Evolutionary conservation across 2,113 vertebrate species (phyloP).

Genomic region (Oryzias curvinotus): DNA sequence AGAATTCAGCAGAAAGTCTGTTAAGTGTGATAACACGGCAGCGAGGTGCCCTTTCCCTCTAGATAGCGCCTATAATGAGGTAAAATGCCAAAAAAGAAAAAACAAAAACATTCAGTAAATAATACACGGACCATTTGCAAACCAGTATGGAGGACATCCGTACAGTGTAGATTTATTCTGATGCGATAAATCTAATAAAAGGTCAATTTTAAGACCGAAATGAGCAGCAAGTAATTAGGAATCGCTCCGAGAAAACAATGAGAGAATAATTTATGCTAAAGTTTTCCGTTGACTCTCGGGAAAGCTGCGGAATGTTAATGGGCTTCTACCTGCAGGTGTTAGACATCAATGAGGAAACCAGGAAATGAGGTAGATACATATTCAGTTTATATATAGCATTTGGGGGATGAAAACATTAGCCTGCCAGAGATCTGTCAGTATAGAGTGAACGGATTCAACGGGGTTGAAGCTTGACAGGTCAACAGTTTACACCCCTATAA

Average conservation of each 20-base stretch:
- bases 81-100: slow-evolving; percentile 23
- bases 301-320: slow-evolving; percentile 53
- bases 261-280: slow-evolving; percentile 63
- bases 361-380: slow-evolving; percentile 53
- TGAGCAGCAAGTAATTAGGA: slow-evolving; percentile 76
- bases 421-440: slow-evolving; percentile 21
- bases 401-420: slow-evolving; percentile 43
- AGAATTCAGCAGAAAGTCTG: slow-evolving; percentile 30
- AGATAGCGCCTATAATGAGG: slow-evolving; percentile 58
- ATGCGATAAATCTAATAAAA: slow-evolving; percentile 77
- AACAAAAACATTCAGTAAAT: slow-evolving; percentile 68
- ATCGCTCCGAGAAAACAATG: slow-evolving; percentile 73
- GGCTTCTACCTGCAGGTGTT: slow-evolving; percentile 51
- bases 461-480: slow-evolving; percentile 9
- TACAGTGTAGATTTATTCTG: slow-evolving; percentile 77
- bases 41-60: slow-evolving; percentile 56
- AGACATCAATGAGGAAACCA: slow-evolving; percentile 38
- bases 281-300: slow-evolving; percentile 43
- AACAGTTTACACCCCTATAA: slow-evolving; percentile 22
- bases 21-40: slow-evolving; percentile 28
- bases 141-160: slow-evolving; percentile 68
- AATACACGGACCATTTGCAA: slow-evolving; percentile 77
- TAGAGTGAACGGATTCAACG: slow-evolving; percentile 30
- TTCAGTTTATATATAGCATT: slow-evolving; percentile 58
- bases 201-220: slow-evolving; percentile 75